phyloP scores from a whole-genome alignment of 1,140 invertebrate genomes.

The Drosophila eugracilis region DNA sequence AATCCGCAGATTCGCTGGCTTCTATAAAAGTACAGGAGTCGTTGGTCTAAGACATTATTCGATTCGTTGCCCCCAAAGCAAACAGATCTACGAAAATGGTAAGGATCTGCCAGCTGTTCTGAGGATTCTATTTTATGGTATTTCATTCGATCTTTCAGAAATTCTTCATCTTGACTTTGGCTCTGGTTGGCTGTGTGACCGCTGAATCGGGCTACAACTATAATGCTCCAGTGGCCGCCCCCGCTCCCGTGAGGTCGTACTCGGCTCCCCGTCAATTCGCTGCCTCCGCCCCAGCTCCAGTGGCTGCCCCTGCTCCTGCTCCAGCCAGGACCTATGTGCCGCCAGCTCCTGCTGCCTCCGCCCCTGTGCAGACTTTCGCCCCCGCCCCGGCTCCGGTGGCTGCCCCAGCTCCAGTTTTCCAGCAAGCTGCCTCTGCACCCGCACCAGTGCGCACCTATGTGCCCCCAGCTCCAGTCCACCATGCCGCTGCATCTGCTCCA shows the following conservation, averaged over 20 bases:
- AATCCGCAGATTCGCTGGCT: constrained; percentile 11
- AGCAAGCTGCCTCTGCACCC: constrained; percentile 42
- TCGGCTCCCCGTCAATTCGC: constrained; percentile 23
- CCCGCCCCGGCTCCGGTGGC: constrained; percentile 43
- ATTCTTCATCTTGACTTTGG: constrained; percentile 61
- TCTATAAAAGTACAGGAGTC: constrained; percentile 70
- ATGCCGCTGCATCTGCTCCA: constrained; percentile 32
- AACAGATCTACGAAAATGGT: constrained; percentile 64
- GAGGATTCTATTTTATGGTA: constrained; percentile 1
- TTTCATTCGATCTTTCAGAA: constrained; percentile 33
- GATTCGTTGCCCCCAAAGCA: constrained; percentile 52
- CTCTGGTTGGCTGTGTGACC: constrained; percentile 56
- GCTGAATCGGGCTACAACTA: constrained; percentile 72
- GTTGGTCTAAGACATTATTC: constrained; percentile 59
- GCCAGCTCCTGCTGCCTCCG: constrained; percentile 30
- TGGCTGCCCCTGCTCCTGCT: constrained; percentile 33
- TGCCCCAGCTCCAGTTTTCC: constrained; percentile 50
- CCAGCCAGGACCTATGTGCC: constrained; percentile 28
- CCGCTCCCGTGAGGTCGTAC: constrained; percentile 40
- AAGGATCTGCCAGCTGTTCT: constrained; percentile 27
- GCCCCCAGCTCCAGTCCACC: constrained; percentile 42
- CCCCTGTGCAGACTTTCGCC: constrained; percentile 22
- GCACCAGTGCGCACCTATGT: constrained; percentile 38
- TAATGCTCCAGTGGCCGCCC: constrained; percentile 53
- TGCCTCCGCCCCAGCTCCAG: constrained; percentile 40